Conservation (phyloP, 2,113 vertebrate genomes). For the Bubo blakistoni region DNA sequence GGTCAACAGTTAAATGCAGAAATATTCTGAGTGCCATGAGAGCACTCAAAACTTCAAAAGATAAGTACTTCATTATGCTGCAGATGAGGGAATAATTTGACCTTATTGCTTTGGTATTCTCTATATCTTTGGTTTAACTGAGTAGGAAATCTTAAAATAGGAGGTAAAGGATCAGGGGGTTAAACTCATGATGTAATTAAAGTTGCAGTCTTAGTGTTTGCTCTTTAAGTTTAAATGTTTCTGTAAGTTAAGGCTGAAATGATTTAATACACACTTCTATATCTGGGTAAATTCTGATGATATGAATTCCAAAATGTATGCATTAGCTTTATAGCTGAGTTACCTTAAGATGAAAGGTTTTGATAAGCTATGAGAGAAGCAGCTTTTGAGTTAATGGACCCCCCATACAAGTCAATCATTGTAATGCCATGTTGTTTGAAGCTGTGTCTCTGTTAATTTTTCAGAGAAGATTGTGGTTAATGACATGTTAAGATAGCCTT, state of each 20-base stretch:
- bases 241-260: slow-evolving; percentile 2
- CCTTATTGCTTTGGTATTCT: neutral
- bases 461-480: neutral
- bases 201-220: neutral
- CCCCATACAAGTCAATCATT: neutral
- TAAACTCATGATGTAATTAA: neutral
- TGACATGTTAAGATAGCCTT: neutral
- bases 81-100: slow-evolving; percentile 7
- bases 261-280: neutral
- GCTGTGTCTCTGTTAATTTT: neutral
- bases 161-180: neutral
- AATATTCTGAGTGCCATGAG: neutral
- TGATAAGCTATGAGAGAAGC: neutral
- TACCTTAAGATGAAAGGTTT: slow-evolving; percentile 4
- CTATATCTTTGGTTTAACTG: neutral
- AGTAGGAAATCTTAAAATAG: slow-evolving; percentile 1
- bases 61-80: neutral
- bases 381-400: neutral
- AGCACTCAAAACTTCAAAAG: slow-evolving; percentile 1
- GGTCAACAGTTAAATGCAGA: neutral
- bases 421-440: neutral
- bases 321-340: neutral
- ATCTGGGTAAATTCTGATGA: neutral
- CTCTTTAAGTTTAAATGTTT: slow-evolving; percentile 4
- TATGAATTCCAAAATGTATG: neutral